These are phyloP conservation scores for Globodera ellingtonae DNA, from an alignment of 1,140 invertebrate species.

Conservation along the genomic window DNA sequence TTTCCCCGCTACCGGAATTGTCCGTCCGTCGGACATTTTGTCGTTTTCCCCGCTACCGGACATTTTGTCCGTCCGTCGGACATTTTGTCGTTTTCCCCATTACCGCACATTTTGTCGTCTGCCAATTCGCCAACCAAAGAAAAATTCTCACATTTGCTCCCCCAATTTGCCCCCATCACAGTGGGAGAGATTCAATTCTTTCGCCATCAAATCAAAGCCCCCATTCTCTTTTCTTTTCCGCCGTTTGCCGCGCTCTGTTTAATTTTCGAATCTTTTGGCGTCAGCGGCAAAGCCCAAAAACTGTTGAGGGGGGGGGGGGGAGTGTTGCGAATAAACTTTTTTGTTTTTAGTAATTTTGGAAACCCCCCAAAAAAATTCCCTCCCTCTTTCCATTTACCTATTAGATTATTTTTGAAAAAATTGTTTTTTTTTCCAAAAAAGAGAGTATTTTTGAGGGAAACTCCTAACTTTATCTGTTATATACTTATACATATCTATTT, in stretches of 20 bases:
- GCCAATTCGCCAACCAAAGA: neutral
- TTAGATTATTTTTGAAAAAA: no score
- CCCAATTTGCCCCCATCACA: slow-evolving; percentile 14
- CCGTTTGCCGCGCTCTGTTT: slow-evolving; percentile 20
- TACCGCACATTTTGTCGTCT: neutral
- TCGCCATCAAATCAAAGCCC: neutral
- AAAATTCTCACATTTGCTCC: neutral
- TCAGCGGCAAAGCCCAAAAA: neutral
- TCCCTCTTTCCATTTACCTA: no score
- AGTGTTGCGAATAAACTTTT: neutral
- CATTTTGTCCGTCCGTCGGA: neutral
- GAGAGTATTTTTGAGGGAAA: no score
- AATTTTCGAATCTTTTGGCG: slow-evolving; percentile 23
- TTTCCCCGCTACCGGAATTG: no score
- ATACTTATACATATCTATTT: no score
- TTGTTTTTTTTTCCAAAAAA: no score
- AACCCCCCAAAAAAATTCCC: no score
- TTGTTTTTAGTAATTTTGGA: neutral
- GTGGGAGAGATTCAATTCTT: slow-evolving; percentile 3
- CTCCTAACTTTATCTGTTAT: no score
- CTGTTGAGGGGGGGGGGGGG: neutral
- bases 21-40: no score
- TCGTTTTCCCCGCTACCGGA: neutral
- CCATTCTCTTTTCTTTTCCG: neutral
- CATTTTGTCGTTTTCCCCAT: no score